Evolutionary conservation across 2,113 vertebrate species (phyloP).

Genomic region (Eidolon helvum): DNA sequence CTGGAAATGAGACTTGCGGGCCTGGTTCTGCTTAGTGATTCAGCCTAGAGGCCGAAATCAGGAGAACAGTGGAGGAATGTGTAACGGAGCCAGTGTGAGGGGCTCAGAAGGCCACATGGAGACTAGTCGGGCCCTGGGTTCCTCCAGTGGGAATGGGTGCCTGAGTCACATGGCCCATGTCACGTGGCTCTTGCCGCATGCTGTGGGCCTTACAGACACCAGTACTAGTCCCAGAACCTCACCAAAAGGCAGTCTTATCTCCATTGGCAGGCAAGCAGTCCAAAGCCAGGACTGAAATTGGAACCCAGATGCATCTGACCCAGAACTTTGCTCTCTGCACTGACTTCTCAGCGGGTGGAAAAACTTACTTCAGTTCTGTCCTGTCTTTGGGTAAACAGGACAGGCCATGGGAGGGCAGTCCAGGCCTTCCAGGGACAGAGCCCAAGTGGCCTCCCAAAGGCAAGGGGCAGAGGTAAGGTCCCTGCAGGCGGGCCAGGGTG

Average conservation of each 20-base stretch:
- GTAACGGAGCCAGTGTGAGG: rapidly evolving
- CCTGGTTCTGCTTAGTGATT: background rate
- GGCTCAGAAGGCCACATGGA: background rate
- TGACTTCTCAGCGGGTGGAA: background rate
- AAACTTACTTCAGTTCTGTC: rapidly evolving
- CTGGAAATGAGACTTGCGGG: slow-evolving; percentile 81
- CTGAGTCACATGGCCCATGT: rapidly evolving
- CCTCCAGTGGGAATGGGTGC: rapidly evolving
- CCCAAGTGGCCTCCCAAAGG: background rate
- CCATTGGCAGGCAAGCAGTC: background rate
- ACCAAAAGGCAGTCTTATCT: background rate
- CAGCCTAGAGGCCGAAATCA: background rate
- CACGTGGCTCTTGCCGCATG: no score
- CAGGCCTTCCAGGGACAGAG: background rate
- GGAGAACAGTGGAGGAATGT: background rate
- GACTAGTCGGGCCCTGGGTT: background rate
- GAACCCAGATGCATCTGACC: background rate
- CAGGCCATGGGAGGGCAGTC: rapidly evolving
- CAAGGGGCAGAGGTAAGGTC: background rate
- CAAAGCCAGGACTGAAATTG: background rate
- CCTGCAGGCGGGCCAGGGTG: rapidly evolving
- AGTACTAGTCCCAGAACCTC: background rate
- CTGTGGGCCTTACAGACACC: background rate
- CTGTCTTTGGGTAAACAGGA: background rate
- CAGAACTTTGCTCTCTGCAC: background rate